Evolutionary conservation across 1,140 invertebrate species (phyloP).

Genomic region (Brachionus koreanus): DNA sequence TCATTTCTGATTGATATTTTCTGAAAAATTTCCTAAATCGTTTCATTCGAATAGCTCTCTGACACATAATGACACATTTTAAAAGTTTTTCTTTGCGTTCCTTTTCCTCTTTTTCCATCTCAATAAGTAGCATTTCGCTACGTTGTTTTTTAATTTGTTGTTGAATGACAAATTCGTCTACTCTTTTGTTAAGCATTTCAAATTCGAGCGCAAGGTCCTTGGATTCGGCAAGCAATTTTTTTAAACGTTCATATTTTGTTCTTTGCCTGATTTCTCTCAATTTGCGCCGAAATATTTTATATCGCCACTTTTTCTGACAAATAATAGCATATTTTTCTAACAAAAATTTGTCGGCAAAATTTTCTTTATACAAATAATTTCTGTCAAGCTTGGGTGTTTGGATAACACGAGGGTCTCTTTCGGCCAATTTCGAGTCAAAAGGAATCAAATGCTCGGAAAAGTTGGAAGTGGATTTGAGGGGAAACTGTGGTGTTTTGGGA

Average conservation of each 20-base stretch:
- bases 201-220: not conserved
- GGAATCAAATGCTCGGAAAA: not conserved
- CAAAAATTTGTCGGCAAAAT: not conserved
- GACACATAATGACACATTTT: not conserved
- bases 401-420: not conserved
- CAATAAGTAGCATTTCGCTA: not conserved
- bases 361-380: slow-evolving; percentile 2
- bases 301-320: not conserved
- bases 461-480: not conserved
- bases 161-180: not conserved
- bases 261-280: not conserved
- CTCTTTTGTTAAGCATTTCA: not conserved
- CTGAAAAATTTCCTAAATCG: slow-evolving; percentile 18
- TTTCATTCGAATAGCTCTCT: slow-evolving; percentile 9
- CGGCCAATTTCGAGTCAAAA: not conserved
- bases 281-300: not conserved
- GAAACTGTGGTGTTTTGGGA: slow-evolving; percentile 4
- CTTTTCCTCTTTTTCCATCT: not conserved
- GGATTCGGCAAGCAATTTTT: not conserved
- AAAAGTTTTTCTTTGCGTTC: not conserved
- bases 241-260: not conserved
- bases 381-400: not conserved
- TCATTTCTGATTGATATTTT: not conserved
- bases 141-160: not conserved
- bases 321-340: slow-evolving; percentile 21